Conservation (phyloP, 2,113 vertebrate genomes). For the Bagarius yarrelli region DNA sequence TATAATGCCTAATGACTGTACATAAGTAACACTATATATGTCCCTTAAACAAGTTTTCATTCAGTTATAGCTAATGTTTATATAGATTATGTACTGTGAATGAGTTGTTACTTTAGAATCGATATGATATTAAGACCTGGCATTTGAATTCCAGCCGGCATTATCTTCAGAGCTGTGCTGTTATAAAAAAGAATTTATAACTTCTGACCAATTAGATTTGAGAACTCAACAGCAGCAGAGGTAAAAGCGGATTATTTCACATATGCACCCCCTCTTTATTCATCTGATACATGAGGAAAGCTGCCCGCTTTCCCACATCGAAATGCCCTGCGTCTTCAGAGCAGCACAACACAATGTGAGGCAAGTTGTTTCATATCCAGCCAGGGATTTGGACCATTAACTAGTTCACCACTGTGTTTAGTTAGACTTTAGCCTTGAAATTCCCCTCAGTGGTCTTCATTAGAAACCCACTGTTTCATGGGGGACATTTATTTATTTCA, state of each 20-base stretch:
- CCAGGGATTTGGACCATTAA: slow-evolving; percentile 36
- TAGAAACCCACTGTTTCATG: not conserved
- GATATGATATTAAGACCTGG: not conserved
- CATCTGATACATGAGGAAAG: slow-evolving; percentile 6
- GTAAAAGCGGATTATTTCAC: not conserved
- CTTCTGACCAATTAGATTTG: not conserved
- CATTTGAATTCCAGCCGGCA: not conserved
- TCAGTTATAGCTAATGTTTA: no score
- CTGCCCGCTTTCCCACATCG: not conserved
- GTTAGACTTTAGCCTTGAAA: slow-evolving; percentile 20
- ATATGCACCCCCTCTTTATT: not conserved
- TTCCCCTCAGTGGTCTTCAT: slow-evolving; percentile 16
- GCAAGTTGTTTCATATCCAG: not conserved
- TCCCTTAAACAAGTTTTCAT: no score
- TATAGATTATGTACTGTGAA: no score
- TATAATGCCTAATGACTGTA: no score
- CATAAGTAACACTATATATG: no score
- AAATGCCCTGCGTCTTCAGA: not conserved
- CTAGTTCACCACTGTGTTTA: slow-evolving; percentile 10
- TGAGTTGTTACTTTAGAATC: not conserved
- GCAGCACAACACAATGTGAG: slow-evolving; percentile 5
- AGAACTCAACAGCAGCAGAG: not conserved
- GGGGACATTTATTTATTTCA: not conserved
- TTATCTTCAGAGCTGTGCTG: not conserved
- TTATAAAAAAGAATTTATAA: not conserved